Base-by-base conservation (phyloP, 2,113 vertebrate genomes). In the Heliornis fulica region DNA sequence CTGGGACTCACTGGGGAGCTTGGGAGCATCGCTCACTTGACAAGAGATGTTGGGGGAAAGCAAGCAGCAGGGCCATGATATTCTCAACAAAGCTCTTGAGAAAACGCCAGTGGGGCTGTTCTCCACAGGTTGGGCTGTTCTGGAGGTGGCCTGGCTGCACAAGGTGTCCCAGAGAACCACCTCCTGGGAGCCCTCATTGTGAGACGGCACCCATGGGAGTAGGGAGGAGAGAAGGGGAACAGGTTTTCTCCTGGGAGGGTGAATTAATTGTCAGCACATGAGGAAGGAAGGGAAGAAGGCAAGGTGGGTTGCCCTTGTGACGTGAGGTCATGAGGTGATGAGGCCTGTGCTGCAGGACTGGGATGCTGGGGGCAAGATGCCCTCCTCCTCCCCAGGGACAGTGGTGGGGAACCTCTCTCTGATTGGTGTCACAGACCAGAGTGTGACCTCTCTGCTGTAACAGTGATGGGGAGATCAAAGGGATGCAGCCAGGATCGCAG, bases 391-490 rank as follows among this genome's bases (percentile, higher is more conserved):
- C 20, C 2, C 0, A 1, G 28, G 34, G 50, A 75, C 14, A n/a
- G 26, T 9, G 13, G 41, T 26, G 46, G 8, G 20, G n/a, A 75
- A 13, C 46, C 22, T 70, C 15, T 72, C 54, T 59, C 50, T 80
- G 48, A 45, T 45, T 17, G 53, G 5, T 26, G 17, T 61, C n/a
- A 72, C 0, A 0, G 65, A 70, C 15, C 32, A 13, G 59, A 48
- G 74, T 4, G 2, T 63, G 71, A 18, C 31, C 31, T 41, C n/a
- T 18, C 13, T 36, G 25, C 41, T 4, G 0, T 23, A 16, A 38
- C 0, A 2, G 29, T 15, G 25, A 15, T n/a, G 14, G 22, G 21
- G 17, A 17, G 12, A 68, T 32, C 0, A 0, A 28, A 50, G 78
- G 12, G 38, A 13, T 0, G 2, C 0, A 1, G 48, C 17, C 0